Evolutionary conservation across 2,797 vertebrate genomes (phyloP).

Genomic region (Borostomias antarcticus): DNA sequence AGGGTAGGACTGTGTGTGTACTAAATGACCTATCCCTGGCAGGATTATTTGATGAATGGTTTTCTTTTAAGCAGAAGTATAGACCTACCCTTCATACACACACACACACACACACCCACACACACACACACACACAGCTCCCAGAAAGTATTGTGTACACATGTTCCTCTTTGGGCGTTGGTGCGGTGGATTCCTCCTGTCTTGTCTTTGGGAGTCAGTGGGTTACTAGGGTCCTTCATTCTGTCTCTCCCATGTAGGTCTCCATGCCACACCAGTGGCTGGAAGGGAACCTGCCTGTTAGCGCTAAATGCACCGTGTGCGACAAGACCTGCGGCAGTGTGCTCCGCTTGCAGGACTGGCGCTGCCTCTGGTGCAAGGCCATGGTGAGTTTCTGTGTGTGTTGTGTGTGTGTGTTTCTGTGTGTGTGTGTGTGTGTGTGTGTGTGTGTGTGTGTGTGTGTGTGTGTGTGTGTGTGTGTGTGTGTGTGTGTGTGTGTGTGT

Average conservation of each 20-base stretch:
- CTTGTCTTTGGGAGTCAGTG: background rate
- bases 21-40: background rate
- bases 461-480: constrained; percentile 17
- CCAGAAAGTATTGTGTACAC: too few relatives aligned
- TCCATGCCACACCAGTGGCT: constrained; percentile 98
- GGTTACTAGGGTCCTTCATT: background rate
- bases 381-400: constrained; percentile 80
- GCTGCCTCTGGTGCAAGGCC: constrained; percentile 96
- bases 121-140: too few relatives aligned
- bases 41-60: too few relatives aligned
- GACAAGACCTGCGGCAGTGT: constrained; percentile 96
- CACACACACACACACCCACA: too few relatives aligned
- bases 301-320: constrained; percentile 91
- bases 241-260: constrained; percentile 75
- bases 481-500: background rate
- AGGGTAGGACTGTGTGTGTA: too few relatives aligned
- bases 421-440: background rate
- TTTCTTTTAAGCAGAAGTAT: too few relatives aligned
- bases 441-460: constrained; percentile 69
- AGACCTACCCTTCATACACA: too few relatives aligned
- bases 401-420: constrained; percentile 9
- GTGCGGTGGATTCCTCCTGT: too few relatives aligned
- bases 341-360: constrained; percentile 93
- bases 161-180: too few relatives aligned
- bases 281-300: constrained; percentile 94